Evolutionary conservation across 2,888 invertebrate species (phyloP).

Genomic region (Nomada fabriciana): DNA sequence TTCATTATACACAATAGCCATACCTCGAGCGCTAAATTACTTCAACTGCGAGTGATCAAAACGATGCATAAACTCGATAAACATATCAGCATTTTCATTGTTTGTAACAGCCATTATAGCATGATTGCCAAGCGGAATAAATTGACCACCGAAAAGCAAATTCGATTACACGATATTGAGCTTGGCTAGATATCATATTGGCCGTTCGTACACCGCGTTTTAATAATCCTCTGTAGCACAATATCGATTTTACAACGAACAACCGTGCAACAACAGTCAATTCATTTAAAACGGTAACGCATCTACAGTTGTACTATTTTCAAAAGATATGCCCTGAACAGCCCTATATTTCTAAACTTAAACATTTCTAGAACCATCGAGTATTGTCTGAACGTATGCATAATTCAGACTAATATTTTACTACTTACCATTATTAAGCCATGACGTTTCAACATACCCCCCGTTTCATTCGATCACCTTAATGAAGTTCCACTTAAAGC

Average conservation of each 20-base stretch:
- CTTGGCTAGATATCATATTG: neutral
- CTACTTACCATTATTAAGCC: neutral
- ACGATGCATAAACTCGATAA: slow-evolving; percentile 17
- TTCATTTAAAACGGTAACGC: no score
- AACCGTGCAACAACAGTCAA: neutral
- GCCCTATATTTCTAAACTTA: no score
- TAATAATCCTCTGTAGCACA: slow-evolving; percentile 10
- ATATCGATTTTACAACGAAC: slow-evolving; percentile 12
- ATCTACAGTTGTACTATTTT: no score
- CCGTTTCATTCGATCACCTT: slow-evolving; percentile 36
- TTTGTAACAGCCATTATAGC: slow-evolving; percentile 29
- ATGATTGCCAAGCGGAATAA: slow-evolving; percentile 19
- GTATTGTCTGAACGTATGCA: no score
- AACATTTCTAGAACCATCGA: no score
- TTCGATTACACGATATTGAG: slow-evolving; percentile 16
- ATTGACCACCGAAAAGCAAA: slow-evolving; percentile 24
- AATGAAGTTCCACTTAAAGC: slow-evolving; percentile 31
- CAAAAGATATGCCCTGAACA: no score
- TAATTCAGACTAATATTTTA: neutral
- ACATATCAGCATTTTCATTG: slow-evolving; percentile 31
- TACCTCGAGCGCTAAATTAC: slow-evolving; percentile 5
- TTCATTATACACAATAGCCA: no score
- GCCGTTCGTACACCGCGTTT: neutral
- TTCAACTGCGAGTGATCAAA: neutral
- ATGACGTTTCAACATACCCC: neutral